phyloP scores from a whole-genome alignment of 2,888 invertebrate genomes.

The Idaea straminata region DNA sequence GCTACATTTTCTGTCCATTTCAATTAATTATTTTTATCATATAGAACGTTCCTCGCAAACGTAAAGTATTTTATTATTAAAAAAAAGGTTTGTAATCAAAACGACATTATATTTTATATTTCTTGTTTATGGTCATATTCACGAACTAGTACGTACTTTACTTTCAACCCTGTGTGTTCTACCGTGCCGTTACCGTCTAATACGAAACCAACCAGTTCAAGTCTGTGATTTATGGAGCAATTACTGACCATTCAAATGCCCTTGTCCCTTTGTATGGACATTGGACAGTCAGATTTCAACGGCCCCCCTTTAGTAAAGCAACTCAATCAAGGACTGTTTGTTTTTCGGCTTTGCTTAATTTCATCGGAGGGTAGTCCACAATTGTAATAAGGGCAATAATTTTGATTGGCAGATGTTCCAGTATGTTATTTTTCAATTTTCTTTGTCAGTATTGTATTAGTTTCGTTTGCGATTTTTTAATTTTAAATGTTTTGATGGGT shows the following conservation, averaged over 20 bases:
- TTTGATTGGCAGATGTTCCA: conserved; percentile 62
- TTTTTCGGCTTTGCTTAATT: conserved; percentile 68
- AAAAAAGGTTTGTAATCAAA: too few species aligned
- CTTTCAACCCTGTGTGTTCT: background rate
- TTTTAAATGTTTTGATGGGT: conserved; percentile 8
- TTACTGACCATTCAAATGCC: conserved; percentile 72
- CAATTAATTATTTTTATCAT: too few species aligned
- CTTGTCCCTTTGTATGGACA: conserved; percentile 21
- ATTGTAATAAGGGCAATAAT: conserved; percentile 41
- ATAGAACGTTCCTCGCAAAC: too few species aligned
- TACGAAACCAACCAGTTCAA: conserved; percentile 44
- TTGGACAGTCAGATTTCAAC: background rate
- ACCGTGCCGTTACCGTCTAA: background rate
- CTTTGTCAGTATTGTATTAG: conserved; percentile 7
- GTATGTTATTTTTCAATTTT: conserved; percentile 54
- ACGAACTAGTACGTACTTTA: background rate
- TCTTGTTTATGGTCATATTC: background rate
- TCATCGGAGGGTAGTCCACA: conserved; percentile 41
- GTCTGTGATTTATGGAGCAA: conserved; percentile 71
- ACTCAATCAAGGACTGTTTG: conserved; percentile 72
- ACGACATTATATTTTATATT: background rate
- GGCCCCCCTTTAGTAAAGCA: conserved; percentile 18
- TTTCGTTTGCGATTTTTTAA: conserved; percentile 4
- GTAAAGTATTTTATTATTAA: too few species aligned
- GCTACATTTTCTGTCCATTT: too few species aligned